These are phyloP conservation scores for Vicugna pacos DNA, from an alignment of 2,113 vertebrate genomes.

Conservation along the genomic window DNA sequence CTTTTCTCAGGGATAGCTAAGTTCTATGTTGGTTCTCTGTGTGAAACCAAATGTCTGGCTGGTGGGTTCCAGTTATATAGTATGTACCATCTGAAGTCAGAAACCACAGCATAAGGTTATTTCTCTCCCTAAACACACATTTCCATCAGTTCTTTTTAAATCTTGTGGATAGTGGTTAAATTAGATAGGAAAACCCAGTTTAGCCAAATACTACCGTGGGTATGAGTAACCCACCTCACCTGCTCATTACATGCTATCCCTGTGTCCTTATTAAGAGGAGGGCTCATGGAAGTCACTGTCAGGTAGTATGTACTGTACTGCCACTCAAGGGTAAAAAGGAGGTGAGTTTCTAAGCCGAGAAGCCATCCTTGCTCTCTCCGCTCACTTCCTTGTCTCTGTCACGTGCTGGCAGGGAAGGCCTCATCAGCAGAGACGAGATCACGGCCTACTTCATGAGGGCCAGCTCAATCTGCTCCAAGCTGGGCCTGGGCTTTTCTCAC, in stretches of 20 bases:
- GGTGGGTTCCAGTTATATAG: not conserved
- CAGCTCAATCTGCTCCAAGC: slow-evolving; percentile 97
- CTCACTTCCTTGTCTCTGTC: not conserved
- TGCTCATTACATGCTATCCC: not conserved
- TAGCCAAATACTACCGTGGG: not conserved
- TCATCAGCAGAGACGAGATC: slow-evolving; percentile 96
- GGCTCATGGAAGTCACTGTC: not conserved
- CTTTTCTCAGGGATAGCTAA: not conserved
- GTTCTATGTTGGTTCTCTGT: not conserved
- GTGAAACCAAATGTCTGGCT: not conserved
- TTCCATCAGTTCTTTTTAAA: not conserved
- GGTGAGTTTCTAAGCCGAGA: not conserved
- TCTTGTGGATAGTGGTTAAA: not conserved
- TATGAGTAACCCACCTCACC: not conserved
- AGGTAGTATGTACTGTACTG: not conserved
- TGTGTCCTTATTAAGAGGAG: not conserved
- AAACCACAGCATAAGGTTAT: not conserved
- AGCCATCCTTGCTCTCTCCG: not conserved
- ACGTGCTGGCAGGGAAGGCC: slow-evolving; percentile 91
- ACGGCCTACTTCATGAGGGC: slow-evolving; percentile 98
- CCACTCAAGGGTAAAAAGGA: not conserved
- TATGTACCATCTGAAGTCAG: not conserved
- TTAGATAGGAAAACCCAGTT: not conserved
- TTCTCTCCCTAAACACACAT: not conserved
- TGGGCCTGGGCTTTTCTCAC: slow-evolving; percentile 96